Base-by-base conservation (phyloP, 2,113 vertebrate species). In the Oreocharis arfaki region DNA sequence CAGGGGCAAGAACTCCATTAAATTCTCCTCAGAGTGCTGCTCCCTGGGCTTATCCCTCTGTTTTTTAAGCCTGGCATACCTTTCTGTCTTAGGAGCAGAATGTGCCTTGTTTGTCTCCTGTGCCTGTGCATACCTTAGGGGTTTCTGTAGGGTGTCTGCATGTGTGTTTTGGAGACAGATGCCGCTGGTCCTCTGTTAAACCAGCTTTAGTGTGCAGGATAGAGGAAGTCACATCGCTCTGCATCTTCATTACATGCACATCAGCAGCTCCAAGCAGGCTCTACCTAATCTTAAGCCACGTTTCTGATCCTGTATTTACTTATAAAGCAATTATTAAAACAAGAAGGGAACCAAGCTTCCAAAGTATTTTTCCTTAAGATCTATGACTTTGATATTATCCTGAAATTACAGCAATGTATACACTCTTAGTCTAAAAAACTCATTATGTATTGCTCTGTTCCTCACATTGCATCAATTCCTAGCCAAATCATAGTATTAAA, bases 131-230 rank as follows among this genome's bases (percentile, higher is more conserved):
- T 35, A 16, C 15, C 14, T 49, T 52, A 44, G 14, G 46, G 6
- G 5, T 53, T 91, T 87, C 20, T 47, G 23, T 18, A 11, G 3
- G 10, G 3, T 2, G 3, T 17, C 23, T 17, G 10, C 3, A 0
- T 42, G 1, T 55, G 0, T 46, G 10, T 85, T 77, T 59, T 68
- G 35, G 75, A 85, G 75, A 20, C 11, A 15, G 37, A 18, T 55
- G 35, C 21, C 50, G 21, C 18, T 82, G 35, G 17, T 65, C 30
- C 26, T 69, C 60, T 47, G 17, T 84, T 90, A 47, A 73, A 47
- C 24, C 7, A 3, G 21, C 41, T 74, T 56, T 56, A 55, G 30
- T 9, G 11, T 53, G 21, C 37, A 35, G 32, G 6, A 16, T 47
- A 33, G 5, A 47, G 33, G 18, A 64, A 60, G 27, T 50, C 35